Evolutionary conservation across 2,888 invertebrate species (phyloP).

Genomic region (Neocrepidodera transversa): DNA sequence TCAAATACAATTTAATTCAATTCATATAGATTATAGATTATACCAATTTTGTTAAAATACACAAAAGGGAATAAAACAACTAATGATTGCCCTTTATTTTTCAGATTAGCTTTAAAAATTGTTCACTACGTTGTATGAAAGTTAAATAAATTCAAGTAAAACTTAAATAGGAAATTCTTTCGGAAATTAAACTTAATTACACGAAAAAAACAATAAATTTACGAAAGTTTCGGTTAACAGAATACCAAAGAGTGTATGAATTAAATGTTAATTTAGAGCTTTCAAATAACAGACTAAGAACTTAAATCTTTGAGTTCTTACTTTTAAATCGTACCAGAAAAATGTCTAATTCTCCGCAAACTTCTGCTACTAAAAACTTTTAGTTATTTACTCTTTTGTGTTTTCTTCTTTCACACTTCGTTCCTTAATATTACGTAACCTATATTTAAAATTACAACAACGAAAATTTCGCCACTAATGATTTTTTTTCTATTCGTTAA

Average conservation of each 20-base stretch:
- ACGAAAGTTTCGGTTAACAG: not conserved
- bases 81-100: no score
- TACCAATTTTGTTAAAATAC: no score
- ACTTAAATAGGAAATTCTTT: slow-evolving; percentile 8
- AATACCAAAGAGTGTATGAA: not conserved
- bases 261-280: slow-evolving; percentile 10
- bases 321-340: slow-evolving; percentile 8
- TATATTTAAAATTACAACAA: no score
- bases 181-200: slow-evolving; percentile 7
- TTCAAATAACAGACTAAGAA: slow-evolving; percentile 3
- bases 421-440: not conserved
- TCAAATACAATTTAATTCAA: no score
- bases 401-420: not conserved
- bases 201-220: slow-evolving; percentile 5
- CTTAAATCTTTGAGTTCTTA: slow-evolving; percentile 2
- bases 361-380: slow-evolving; percentile 8
- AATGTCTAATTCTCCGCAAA: slow-evolving; percentile 12
- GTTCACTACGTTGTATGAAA: not conserved
- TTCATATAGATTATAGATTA: no score
- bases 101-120: not conserved
- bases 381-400: slow-evolving; percentile 8
- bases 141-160: slow-evolving; percentile 8
- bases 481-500: no score
- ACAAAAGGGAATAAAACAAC: no score
- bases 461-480: no score